A percentile compares a stretch with the other conserved stretches of the same genome.
phyloP scores from a whole-genome alignment of 1,140 invertebrate species.

The Drosophila dunni region DNA sequence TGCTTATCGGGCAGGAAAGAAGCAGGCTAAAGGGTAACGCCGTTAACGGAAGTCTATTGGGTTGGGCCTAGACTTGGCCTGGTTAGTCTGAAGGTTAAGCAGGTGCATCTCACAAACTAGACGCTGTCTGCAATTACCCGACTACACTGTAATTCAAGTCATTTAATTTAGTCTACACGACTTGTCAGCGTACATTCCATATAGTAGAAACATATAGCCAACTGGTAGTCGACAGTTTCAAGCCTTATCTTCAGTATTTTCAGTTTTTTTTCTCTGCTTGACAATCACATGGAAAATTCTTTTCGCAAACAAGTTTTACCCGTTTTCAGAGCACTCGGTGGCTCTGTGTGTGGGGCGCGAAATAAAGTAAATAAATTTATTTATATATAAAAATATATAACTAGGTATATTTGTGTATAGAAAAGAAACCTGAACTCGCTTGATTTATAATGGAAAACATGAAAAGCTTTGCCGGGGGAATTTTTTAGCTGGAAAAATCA shows the following conservation, averaged over 20 bases:
- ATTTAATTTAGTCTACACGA: conserved; percentile 40
- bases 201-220: conserved; percentile 16
- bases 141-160: conserved; percentile 26
- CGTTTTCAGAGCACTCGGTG: conserved; percentile 50
- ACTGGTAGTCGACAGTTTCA: conserved; percentile 36
- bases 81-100: conserved; percentile 34
- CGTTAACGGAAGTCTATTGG: conserved; percentile 64
- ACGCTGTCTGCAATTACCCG: conserved; percentile 19
- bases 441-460: conserved; percentile 44
- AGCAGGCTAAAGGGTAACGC: background rate
- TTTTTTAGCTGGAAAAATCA: conserved; percentile 45
- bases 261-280: background rate
- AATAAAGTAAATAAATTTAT: conserved; percentile 18
- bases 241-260: conserved; percentile 54
- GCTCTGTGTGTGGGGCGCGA: conserved; percentile 7
- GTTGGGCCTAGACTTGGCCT: conserved; percentile 34
- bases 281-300: conserved; percentile 72
- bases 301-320: conserved; percentile 76
- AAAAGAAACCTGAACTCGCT: conserved; percentile 51
- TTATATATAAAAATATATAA: background rate
- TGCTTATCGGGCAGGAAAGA: conserved; percentile 54
- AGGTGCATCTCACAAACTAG: conserved; percentile 36
- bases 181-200: conserved; percentile 32
- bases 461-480: conserved; percentile 36
- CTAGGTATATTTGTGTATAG: background rate